Conservation (phyloP, 2,113 vertebrate species). For the Heteronetta atricapilla region DNA sequence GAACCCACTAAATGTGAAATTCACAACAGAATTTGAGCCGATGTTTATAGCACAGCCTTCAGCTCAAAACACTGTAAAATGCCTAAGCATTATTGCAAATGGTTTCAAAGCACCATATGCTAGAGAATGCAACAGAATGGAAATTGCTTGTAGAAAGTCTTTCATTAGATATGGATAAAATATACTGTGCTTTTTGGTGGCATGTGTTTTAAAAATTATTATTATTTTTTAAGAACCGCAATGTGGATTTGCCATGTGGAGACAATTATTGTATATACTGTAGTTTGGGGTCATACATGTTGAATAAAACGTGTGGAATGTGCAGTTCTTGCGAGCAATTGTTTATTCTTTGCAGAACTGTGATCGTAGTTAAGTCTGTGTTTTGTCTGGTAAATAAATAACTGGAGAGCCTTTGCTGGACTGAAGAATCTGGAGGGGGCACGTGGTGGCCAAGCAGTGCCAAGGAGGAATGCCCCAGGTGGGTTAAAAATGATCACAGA, state of each 20-base stretch:
- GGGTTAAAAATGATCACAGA: not conserved
- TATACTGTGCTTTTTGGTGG: conserved; percentile 37
- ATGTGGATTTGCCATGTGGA: conserved; percentile 64
- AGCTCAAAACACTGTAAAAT: conserved; percentile 36
- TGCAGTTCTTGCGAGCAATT: conserved; percentile 33
- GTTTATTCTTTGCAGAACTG: conserved; percentile 59
- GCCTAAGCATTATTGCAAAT: conserved; percentile 11
- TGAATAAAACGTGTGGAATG: conserved; percentile 63
- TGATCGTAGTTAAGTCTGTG: conserved; percentile 55
- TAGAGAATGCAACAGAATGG: conserved; percentile 27
- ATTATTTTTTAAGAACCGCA: conserved; percentile 52
- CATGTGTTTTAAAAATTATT: conserved; percentile 54
- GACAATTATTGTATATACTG: conserved; percentile 59
- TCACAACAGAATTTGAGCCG: not conserved
- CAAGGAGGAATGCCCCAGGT: not conserved
- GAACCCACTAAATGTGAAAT: not conserved
- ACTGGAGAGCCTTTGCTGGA: conserved; percentile 8
- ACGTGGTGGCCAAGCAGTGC: not conserved
- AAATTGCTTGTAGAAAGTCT: conserved; percentile 22
- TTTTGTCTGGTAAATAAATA: conserved; percentile 71
- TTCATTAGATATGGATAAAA: conserved; percentile 43
- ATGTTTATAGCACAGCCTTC: conserved; percentile 26
- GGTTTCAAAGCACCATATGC: conserved; percentile 40
- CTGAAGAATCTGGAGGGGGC: not conserved
- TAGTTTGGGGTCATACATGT: conserved; percentile 58